Evolutionary conservation across 2,888 invertebrate genomes (phyloP).

Genomic region (Erpobdella octoculata): DNA sequence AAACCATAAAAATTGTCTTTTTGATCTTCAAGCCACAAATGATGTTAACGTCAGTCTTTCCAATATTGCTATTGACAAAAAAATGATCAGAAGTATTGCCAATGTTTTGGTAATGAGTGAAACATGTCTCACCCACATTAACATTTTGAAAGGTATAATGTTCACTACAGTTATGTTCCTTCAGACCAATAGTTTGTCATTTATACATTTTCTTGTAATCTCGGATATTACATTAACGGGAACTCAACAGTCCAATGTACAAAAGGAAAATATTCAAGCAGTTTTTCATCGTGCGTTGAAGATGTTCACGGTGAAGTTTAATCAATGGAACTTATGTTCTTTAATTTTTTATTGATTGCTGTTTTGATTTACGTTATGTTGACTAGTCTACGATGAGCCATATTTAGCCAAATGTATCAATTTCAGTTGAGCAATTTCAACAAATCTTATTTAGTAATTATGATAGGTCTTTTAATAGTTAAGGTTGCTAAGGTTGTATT

Average conservation of each 20-base stretch:
- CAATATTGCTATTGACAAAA: not conserved
- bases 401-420: too few species aligned
- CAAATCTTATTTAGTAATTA: too few species aligned
- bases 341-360: too few species aligned
- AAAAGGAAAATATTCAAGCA: not conserved
- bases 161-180: not conserved
- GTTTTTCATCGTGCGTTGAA: too few species aligned
- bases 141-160: not conserved
- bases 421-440: too few species aligned
- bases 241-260: slow-evolving; percentile 11
- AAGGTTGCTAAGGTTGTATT: too few species aligned
- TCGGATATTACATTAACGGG: slow-evolving; percentile 5
- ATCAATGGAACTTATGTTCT: too few species aligned
- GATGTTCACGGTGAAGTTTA: too few species aligned
- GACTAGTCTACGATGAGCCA: too few species aligned
- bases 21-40: slow-evolving; percentile 15
- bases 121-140: not conserved
- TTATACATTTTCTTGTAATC: slow-evolving; percentile 1
- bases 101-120: not conserved
- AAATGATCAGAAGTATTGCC: not conserved
- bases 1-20: slow-evolving; percentile 17
- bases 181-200: not conserved
- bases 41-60: slow-evolving; percentile 3
- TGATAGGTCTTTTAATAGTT: too few species aligned
- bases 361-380: too few species aligned